Percentiles rank a stretch among this genome's conserved stretches.
Evolutionary conservation across 2,113 vertebrate species (phyloP).

Genomic region (Thermophis baileyi): DNA sequence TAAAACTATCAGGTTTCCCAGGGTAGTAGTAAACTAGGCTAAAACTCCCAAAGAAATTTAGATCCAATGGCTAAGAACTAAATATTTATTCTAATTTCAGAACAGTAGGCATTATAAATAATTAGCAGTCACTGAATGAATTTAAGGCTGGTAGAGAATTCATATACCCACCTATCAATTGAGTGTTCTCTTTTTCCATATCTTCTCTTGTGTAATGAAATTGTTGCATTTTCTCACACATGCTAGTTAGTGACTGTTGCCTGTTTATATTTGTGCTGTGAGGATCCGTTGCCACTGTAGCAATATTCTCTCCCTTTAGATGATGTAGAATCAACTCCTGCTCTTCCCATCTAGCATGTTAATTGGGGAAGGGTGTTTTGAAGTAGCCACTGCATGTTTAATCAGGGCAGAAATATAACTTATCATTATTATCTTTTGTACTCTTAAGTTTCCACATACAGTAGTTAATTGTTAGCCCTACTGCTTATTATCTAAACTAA

Average conservation of each 20-base stretch:
- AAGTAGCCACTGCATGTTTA: background rate
- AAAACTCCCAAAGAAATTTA: background rate
- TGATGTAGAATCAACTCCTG: background rate
- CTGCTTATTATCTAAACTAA: constrained; percentile 27
- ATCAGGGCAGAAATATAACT: background rate
- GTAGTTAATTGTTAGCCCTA: background rate
- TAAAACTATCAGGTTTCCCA: background rate
- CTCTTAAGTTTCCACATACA: background rate
- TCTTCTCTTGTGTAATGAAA: background rate
- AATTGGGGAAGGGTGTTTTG: background rate
- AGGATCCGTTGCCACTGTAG: background rate
- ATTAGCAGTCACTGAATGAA: background rate
- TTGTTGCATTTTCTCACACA: background rate
- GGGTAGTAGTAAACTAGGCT: background rate
- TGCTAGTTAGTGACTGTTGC: background rate
- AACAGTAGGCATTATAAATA: background rate
- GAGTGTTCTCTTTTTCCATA: background rate
- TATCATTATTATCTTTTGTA: background rate
- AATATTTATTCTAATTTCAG: background rate
- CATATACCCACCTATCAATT: background rate
- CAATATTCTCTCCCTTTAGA: background rate
- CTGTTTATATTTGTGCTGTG: background rate
- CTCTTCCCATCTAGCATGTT: background rate
- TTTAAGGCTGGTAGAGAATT: background rate
- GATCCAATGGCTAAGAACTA: background rate